Evolutionary conservation across 1,140 invertebrate species (phyloP), one percentile per base, ranked within the genome.

Genomic region (Akabosia matsudoensis): DNA sequence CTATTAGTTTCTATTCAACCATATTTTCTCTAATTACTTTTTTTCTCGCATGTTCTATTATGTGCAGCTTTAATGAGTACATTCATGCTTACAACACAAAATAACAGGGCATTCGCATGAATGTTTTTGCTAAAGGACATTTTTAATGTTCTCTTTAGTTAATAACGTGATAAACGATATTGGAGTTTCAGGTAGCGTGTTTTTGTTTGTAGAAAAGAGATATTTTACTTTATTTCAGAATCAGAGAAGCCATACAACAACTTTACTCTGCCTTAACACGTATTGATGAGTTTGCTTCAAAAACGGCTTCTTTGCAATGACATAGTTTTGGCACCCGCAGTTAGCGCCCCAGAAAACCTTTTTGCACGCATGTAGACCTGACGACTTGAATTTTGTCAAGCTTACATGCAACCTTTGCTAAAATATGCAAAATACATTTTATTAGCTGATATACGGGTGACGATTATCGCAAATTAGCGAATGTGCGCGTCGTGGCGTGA

Each of bases 111-210:
- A 56, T 67, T 67, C 13, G 31, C 61, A 67, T 28, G 30, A 31
- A 30, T 30, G 61, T 67, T n/a, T n/a, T 67, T 67, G 61, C 22
- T 30, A 67, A 30, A 67, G 3, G 61, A 67, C 61, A 67, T 67
- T 67, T 14, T 67, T 10, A 67, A 67, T 67, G 61, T 45, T 45
- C 30, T 14, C 28, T 67, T 67, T 67, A 30, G 4, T n/a, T 67
- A 67, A 67, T 67, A 67, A 67, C 61, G 61, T 67, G 61, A 67
- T 67, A 67, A 10, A 30, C 61, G 61, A 67, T 67, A 67, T 30
- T 67, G 61, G 61, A n/a, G n/a, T n/a, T n/a, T n/a, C n/a, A n/a
- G n/a, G n/a, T n/a, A n/a, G n/a, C n/a, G n/a, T n/a, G 61, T 67
- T 67, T 31, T 28, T 31, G 61, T 28, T 30, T 2, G 24, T 31